Evolutionary conservation across 2,888 invertebrate species (phyloP), one percentile per base, ranked within the genome.

Genomic region (Diloba caeruleocephala): DNA sequence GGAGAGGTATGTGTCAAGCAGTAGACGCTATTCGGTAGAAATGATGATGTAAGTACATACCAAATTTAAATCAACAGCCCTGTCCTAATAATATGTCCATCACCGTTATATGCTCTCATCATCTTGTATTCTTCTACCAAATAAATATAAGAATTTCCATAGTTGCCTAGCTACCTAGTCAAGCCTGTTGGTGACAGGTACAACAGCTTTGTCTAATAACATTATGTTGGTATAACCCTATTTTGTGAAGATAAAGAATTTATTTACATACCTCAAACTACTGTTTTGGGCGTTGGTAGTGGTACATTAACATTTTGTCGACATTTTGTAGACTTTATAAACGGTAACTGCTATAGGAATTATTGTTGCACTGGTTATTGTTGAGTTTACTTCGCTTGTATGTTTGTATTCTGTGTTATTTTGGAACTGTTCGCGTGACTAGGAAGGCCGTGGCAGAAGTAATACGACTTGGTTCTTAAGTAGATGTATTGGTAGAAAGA

Each of bases 211-310:
- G 21, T 21, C 7, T 21, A 21, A 14, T 10, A 10, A 28, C 19
- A 9, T 15, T 4, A n/a, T 7, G 36, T 3, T 26, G 9, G 10
- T 3, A 4, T 42, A 62, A 23, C 61, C 61, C 61, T 62, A 46
- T 19, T 12, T 33, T 23, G 8, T n/a, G 10, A 9, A 60, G 58
- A 68, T 65, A 70, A 71, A 68, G 57, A 68, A 71, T 71, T 56
- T 70, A 70, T 70, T 71, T 61, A 61, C 69, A 53, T 49, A 45
- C 42, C 52, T 55, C 54, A 48, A 67, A 70, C 54, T 65, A 62
- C 33, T 46, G 61, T 53, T 64, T 46, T 63, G 58, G 50, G 33
- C 48, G n/a, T 7, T 39, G 23, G 19, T 42, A 23, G 53, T 31
- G 23, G 44, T 34, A 46, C 29, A 55, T 71, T 68, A 61, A 56